Percentiles rank a stretch among this genome's conserved stretches.
These are phyloP conservation scores for Blastobasis adustella DNA, from an alignment of 2,888 invertebrate species.

Conservation along the genomic window DNA sequence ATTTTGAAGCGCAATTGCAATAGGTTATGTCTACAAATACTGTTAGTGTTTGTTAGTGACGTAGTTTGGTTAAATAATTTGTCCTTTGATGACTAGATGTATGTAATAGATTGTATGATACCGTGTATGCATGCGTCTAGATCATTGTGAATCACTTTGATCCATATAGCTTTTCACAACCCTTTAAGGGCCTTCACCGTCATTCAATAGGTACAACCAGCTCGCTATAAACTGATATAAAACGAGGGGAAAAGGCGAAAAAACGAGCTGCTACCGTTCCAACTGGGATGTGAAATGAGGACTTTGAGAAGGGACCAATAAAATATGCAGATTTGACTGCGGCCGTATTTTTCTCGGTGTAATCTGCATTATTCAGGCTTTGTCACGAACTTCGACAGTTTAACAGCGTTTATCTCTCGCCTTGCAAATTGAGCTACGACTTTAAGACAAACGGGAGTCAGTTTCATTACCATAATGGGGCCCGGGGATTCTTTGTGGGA, in stretches of 20 bases:
- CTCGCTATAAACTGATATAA: too few species aligned
- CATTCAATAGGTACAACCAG: too few species aligned
- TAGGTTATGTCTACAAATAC: too few species aligned
- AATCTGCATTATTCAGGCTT: conserved; percentile 76
- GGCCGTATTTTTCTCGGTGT: conserved; percentile 73
- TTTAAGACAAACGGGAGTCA: conserved; percentile 74
- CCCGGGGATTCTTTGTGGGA: conserved; percentile 67
- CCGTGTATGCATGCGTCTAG: too few species aligned
- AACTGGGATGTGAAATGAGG: conserved; percentile 41
- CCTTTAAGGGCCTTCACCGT: too few species aligned
- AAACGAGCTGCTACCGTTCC: conserved; percentile 36
- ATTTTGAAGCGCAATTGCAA: too few species aligned
- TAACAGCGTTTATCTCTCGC: conserved; percentile 75
- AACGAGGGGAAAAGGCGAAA: not conserved
- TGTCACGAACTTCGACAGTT: conserved; percentile 75
- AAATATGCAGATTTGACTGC: conserved; percentile 73
- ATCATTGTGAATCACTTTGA: too few species aligned
- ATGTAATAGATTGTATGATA: too few species aligned
- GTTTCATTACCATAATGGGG: conserved; percentile 74
- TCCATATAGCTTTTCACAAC: too few species aligned
- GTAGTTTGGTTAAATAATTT: too few species aligned
- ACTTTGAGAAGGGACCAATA: conserved; percentile 66
- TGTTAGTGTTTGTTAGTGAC: too few species aligned
- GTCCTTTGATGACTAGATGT: too few species aligned
- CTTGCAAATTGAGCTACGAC: conserved; percentile 75